These are phyloP conservation scores for Helostoma temminkii DNA, from an alignment of 2,797 vertebrate species.

Conservation along the genomic window DNA sequence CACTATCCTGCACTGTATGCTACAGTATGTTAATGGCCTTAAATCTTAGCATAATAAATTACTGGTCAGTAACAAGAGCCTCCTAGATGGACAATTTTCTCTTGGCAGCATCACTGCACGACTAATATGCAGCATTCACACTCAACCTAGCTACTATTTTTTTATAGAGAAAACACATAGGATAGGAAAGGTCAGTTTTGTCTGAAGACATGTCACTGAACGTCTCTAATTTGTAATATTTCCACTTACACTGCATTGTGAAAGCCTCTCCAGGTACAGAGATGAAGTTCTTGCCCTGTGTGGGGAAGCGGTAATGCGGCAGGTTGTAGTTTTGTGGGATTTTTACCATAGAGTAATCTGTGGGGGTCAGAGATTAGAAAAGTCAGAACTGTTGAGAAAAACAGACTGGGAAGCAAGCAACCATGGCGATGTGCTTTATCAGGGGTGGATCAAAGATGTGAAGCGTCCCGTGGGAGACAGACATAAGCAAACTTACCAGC, in stretches of 20 bases:
- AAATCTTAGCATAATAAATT: constrained; percentile 73
- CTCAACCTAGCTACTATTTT: constrained; percentile 37
- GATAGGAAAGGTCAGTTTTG: constrained; percentile 18
- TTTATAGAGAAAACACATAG: constrained; percentile 17
- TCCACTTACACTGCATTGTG: constrained; percentile 86
- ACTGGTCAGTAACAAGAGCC: constrained; percentile 66
- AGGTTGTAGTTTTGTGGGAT: constrained; percentile 84
- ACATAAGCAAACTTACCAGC: constrained; percentile 38
- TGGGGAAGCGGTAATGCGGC: constrained; percentile 92
- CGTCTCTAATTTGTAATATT: constrained; percentile 21
- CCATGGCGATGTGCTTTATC: constrained; percentile 32
- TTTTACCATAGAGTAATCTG: constrained; percentile 93
- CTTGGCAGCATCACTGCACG: constrained; percentile 60
- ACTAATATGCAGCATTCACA: constrained; percentile 56
- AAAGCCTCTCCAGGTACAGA: constrained; percentile 93
- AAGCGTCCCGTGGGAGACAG: constrained; percentile 20
- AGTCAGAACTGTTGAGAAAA: constrained; percentile 24
- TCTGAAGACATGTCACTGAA: constrained; percentile 10
- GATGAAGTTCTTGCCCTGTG: constrained; percentile 90
- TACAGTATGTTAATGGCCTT: constrained; percentile 43
- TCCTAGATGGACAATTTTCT: constrained; percentile 64
- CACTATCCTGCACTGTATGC: constrained; percentile 59
- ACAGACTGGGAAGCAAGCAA: constrained; percentile 1
- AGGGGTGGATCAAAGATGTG: constrained; percentile 47
- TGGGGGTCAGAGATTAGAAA: constrained; percentile 48